Evolutionary conservation across 92 coral and sea anemone species (phyloP), one percentile per base, ranked within the genome.

Genomic region (Zoanthus sociatus): DNA sequence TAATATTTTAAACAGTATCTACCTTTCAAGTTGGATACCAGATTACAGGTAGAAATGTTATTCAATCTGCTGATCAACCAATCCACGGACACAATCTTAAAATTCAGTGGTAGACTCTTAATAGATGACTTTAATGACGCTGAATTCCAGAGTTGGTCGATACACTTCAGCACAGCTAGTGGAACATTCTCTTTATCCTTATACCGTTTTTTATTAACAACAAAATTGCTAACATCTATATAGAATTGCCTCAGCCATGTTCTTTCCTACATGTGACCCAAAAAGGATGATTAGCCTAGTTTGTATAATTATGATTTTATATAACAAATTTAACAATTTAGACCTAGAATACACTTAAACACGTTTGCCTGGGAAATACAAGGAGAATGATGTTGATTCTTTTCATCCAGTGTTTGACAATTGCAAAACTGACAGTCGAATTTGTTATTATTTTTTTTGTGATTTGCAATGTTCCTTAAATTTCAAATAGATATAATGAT

Each of bases 1-100:
- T 11, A 12, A 10, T 12, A 15, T 26, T 26, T 26, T 26, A 3
- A 14, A 21, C n/a, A 16, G 18, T 63, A 20, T 55, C 18, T 63
- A 33, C 84, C 58, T 64, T n/a, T 30, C 32, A 30, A 64, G 58
- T 60, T 5, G 30, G 17, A 20, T 79, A 37, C 55, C 18, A 79
- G 75, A 63, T 48, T 64, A 64, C 84, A 63, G 60, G 74, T 18
- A n/a, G 58, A 79, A n/a, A 79, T 18, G 46, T 63, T 74, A 63
- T 79, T 64, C 61, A 79, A 44, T 63, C 46, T 79, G 9, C 44
- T 64, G 7, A 79, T 46, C 74, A 79, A 69, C 84, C 84, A 79
- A 4, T 64, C 84, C 58, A 79, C 44, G 10, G 84, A 79, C 21
- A 79, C 21, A 63, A 79, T 21, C 74, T 64, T 26, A 66, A 79